Percentiles rank a stretch among this genome's conserved stretches.
These are phyloP conservation scores for Ia io DNA, from an alignment of 2,113 vertebrate species.

Conservation along the genomic window DNA sequence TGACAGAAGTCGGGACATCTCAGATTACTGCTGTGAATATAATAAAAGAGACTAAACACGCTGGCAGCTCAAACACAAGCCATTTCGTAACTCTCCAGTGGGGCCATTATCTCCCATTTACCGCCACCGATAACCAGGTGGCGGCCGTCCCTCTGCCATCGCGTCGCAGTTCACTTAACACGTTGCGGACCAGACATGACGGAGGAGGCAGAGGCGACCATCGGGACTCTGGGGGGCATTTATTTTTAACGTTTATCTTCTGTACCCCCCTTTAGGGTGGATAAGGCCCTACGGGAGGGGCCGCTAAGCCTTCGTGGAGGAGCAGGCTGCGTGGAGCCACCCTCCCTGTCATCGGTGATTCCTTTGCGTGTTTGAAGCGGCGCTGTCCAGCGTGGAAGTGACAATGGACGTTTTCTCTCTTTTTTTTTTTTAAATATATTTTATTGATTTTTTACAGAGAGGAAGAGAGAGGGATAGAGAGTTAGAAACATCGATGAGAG, in stretches of 20 bases:
- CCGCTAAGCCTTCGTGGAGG: constrained; percentile 72
- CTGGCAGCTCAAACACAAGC: constrained; percentile 93
- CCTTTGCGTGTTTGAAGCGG: constrained; percentile 72
- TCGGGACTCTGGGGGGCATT: constrained; percentile 73
- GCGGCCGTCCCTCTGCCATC: constrained; percentile 86
- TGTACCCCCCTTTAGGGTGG: constrained; percentile 56
- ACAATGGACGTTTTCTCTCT: constrained; percentile 63
- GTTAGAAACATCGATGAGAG: too few species aligned
- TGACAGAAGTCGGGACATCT: constrained; percentile 99
- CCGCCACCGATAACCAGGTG: constrained; percentile 90
- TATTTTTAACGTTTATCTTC: constrained; percentile 84
- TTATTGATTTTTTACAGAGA: too few species aligned
- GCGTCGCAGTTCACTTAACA: constrained; percentile 88
- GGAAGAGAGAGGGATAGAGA: too few species aligned
- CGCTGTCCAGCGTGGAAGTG: constrained; percentile 62
- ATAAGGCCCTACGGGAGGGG: constrained; percentile 75
- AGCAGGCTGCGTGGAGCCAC: constrained; percentile 72
- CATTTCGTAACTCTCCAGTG: constrained; percentile 89
- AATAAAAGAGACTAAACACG: constrained; percentile 97
- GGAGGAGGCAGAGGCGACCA: constrained; percentile 69
- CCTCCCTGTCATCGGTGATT: constrained; percentile 77
- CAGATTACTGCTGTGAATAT: constrained; percentile 98
- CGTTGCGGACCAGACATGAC: constrained; percentile 79
- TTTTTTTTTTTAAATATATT: too few species aligned
- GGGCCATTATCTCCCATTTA: constrained; percentile 93